Evolutionary conservation across 2,113 vertebrate species (phyloP).

Genomic region (Neoarius graeffei): DNA sequence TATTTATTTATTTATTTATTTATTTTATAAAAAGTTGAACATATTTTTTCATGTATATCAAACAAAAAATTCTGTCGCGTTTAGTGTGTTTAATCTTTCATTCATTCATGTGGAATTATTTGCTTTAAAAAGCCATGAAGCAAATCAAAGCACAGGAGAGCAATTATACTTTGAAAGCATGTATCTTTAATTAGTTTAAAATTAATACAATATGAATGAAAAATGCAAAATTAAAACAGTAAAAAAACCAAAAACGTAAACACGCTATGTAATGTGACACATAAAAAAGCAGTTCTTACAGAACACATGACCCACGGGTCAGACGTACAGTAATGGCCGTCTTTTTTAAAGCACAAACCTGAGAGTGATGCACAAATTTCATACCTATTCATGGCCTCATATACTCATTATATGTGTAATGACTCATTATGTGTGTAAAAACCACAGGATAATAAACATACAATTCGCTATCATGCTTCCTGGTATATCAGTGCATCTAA

Average conservation of each 20-base stretch:
- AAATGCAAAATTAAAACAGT: background rate
- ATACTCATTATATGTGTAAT: background rate
- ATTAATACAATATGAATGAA: background rate
- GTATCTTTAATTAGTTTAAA: slow-evolving; percentile 3
- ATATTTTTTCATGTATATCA: background rate
- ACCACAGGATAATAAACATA: background rate
- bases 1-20: background rate
- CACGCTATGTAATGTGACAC: background rate
- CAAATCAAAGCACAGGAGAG: background rate
- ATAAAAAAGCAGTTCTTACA: background rate
- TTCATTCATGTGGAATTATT: background rate
- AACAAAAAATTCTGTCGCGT: background rate
- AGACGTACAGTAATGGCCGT: background rate
- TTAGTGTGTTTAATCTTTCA: background rate
- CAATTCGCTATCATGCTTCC: background rate
- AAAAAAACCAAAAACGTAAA: background rate
- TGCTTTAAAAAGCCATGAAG: background rate
- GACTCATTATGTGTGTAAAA: background rate
- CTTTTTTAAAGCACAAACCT: background rate
- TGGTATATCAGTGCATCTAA: too few species aligned
- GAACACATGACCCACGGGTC: background rate
- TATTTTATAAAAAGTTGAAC: background rate
- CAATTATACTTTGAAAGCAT: background rate
- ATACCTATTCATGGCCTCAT: background rate
- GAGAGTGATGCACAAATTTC: background rate